A percentile compares a stretch with the other conserved stretches of the same genome.
Evolutionary conservation across 2,888 invertebrate species (phyloP).

Genomic region (Gnatocerus cornutus): DNA sequence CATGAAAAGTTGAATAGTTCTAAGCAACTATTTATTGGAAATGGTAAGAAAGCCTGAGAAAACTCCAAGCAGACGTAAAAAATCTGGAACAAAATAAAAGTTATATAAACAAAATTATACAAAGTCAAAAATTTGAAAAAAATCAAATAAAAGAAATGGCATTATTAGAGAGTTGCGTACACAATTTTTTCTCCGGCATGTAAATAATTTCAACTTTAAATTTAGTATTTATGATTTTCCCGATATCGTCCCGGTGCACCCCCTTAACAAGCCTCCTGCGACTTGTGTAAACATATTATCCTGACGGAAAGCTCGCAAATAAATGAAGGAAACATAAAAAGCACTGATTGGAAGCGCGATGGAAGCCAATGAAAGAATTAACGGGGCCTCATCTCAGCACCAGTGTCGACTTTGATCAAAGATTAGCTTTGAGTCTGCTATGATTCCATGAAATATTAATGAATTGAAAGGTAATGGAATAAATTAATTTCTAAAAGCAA

Average conservation of each 20-base stretch:
- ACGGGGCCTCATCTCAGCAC: slow-evolving; percentile 51
- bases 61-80: too few species aligned
- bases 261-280: slow-evolving; percentile 27
- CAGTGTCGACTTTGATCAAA: slow-evolving; percentile 69
- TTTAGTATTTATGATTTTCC: slow-evolving; percentile 28
- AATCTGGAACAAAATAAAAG: too few species aligned
- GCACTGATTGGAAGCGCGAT: slow-evolving; percentile 59
- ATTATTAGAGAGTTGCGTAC: too few species aligned
- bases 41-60: too few species aligned
- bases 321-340: slow-evolving; percentile 59
- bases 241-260: not conserved
- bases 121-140: too few species aligned
- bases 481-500: slow-evolving; percentile 74
- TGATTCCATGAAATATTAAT: slow-evolving; percentile 74
- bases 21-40: too few species aligned
- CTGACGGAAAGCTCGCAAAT: slow-evolving; percentile 52
- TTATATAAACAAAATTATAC: too few species aligned
- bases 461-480: slow-evolving; percentile 74
- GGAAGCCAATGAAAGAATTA: slow-evolving; percentile 62
- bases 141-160: too few species aligned
- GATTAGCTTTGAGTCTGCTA: slow-evolving; percentile 69
- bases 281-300: slow-evolving; percentile 48
- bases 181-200: too few species aligned
- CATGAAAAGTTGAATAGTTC: too few species aligned
- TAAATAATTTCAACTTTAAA: too few species aligned